phyloP scores from a whole-genome alignment of 1,140 invertebrate species.

The Phymastichus coffea region DNA sequence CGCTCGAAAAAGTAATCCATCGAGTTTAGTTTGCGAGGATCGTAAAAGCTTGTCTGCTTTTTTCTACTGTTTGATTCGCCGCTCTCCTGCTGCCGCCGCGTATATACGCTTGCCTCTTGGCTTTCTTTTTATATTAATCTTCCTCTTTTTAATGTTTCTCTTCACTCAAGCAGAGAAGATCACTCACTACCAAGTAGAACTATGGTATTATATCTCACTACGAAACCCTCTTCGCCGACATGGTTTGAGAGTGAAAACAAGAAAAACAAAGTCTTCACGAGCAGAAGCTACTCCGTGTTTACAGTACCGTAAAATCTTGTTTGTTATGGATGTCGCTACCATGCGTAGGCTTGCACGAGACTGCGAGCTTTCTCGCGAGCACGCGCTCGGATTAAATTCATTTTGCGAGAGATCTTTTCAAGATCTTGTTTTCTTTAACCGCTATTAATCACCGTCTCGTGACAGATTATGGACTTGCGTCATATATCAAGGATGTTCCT shows the following conservation, averaged over 20 bases:
- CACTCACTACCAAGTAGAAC: too few relatives aligned
- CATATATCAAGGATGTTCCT: too few relatives aligned
- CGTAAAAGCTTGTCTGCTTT: slow-evolving; percentile 13
- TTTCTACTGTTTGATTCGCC: too few relatives aligned
- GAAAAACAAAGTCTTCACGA: neutral
- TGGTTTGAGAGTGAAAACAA: too few relatives aligned
- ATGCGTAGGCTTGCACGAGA: neutral
- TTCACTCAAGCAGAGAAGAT: too few relatives aligned
- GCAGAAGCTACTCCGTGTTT: neutral
- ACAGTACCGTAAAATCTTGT: slow-evolving; percentile 5
- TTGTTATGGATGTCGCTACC: slow-evolving; percentile 1
- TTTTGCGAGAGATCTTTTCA: neutral
- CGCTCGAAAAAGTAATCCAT: too few relatives aligned
- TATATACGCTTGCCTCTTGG: neutral
- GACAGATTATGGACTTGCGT: too few relatives aligned
- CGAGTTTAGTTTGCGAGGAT: neutral
- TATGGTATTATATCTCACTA: too few relatives aligned
- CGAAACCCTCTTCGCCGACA: too few relatives aligned
- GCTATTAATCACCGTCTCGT: too few relatives aligned
- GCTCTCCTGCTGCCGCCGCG: neutral
- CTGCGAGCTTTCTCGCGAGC: neutral
- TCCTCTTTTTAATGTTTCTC: too few relatives aligned
- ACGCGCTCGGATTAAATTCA: too few relatives aligned
- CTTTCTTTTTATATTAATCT: neutral
- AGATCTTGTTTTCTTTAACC: neutral